Conservation (phyloP, 2,113 vertebrate genomes). For the Melierax canorus region DNA sequence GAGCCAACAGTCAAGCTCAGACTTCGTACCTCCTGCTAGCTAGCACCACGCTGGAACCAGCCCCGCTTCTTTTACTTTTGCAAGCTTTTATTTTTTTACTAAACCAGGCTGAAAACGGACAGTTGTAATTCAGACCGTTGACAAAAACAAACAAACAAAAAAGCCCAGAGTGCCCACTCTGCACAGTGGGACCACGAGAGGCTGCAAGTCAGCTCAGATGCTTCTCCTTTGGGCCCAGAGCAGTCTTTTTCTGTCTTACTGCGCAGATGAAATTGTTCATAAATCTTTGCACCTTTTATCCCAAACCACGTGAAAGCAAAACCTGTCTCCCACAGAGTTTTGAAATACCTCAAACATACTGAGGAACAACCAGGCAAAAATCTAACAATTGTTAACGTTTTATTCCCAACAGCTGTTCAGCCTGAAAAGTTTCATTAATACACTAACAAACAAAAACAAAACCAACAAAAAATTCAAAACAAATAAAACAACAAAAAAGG, state of each 20-base stretch:
- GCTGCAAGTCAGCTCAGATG: not conserved
- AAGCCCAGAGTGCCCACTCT: not conserved
- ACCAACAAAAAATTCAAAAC: conserved; percentile 7
- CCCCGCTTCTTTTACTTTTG: not conserved
- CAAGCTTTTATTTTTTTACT: not conserved
- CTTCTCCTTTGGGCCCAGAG: not conserved
- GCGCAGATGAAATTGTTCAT: not conserved
- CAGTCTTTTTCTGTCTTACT: not conserved
- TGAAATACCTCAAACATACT: not conserved
- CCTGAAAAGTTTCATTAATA: conserved; percentile 47
- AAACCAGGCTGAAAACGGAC: not conserved
- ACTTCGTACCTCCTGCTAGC: not conserved
- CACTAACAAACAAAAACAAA: conserved; percentile 28
- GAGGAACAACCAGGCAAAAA: conserved; percentile 35
- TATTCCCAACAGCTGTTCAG: conserved; percentile 59
- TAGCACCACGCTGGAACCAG: not conserved
- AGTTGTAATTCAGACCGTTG: rapidly evolving
- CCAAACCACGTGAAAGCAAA: not conserved
- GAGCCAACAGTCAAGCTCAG: not conserved
- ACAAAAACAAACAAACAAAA: not conserved
- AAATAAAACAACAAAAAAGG: not conserved
- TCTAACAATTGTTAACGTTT: conserved; percentile 53
- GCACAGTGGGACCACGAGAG: not conserved
- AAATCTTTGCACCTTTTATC: not conserved
- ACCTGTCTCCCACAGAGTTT: not conserved